Conservation (phyloP, 2,113 vertebrate species). For the Oreocharis arfaki region DNA sequence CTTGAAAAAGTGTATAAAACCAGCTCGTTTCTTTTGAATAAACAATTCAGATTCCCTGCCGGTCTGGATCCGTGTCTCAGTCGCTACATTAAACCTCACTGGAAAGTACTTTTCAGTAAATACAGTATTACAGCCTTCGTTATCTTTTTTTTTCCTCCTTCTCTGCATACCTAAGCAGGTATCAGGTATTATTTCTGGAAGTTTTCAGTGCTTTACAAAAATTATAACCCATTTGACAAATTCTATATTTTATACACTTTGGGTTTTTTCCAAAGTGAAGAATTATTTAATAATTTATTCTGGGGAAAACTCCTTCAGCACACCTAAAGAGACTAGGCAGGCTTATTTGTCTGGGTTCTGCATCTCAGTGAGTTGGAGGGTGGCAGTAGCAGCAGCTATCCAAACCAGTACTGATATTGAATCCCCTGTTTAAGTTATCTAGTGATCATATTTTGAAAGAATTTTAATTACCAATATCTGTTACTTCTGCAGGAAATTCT, state of each 20-base stretch:
- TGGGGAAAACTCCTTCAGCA: neutral
- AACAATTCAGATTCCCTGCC: too few species aligned
- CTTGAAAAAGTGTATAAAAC: too few species aligned
- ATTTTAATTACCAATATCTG: conserved; percentile 70
- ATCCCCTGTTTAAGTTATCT: neutral
- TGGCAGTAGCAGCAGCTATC: neutral
- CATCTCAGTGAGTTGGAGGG: neutral
- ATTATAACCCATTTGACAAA: neutral
- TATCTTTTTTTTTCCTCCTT: neutral
- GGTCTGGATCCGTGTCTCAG: too few species aligned
- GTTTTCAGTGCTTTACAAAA: neutral
- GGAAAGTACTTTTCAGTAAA: neutral
- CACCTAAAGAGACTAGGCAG: neutral
- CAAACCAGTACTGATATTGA: neutral
- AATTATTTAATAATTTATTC: neutral
- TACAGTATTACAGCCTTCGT: neutral
- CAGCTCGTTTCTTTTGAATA: too few species aligned
- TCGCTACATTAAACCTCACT: neutral
- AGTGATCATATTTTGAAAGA: neutral
- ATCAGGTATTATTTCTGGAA: neutral
- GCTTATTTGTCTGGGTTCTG: neutral
- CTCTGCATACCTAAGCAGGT: neutral
- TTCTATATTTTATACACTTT: neutral
- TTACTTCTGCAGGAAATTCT: conserved; percentile 62
- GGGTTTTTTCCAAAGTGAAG: neutral